Percentiles rank a stretch among this genome's conserved stretches.
Evolutionary conservation across 1,140 invertebrate species (phyloP).

Genomic region (Drosophila eugracilis): DNA sequence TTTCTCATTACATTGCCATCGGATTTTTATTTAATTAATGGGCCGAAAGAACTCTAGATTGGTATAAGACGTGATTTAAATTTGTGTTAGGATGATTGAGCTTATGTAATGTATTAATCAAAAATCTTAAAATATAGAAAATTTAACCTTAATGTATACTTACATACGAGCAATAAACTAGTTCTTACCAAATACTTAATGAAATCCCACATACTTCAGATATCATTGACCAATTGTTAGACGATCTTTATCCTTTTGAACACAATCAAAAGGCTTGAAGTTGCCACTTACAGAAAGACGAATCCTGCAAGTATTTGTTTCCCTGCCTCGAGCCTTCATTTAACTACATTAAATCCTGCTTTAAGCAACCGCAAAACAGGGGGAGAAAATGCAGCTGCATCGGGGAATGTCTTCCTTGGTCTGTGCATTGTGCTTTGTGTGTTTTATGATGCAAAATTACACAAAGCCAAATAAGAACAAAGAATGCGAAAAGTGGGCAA

Average conservation of each 20-base stretch:
- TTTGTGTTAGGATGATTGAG: no score
- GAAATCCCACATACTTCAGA: no score
- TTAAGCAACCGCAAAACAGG: slow-evolving; percentile 43
- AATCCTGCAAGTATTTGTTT: neutral
- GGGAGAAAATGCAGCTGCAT: slow-evolving; percentile 5
- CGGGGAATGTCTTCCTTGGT: slow-evolving; percentile 39
- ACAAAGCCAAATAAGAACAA: slow-evolving; percentile 75
- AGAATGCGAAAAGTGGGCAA: slow-evolving; percentile 40
- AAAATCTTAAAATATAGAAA: no score
- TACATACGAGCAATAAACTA: no score
- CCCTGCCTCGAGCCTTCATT: slow-evolving; percentile 17
- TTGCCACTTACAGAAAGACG: neutral
- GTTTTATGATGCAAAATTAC: slow-evolving; percentile 57
- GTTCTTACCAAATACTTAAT: no score
- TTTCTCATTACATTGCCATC: slow-evolving; percentile 11
- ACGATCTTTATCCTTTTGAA: neutral
- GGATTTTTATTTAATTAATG: slow-evolving; percentile 34
- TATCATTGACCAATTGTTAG: no score
- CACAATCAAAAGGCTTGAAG: neutral
- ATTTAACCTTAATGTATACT: no score
- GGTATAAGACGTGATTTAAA: no score
- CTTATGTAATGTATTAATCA: no score
- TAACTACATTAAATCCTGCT: slow-evolving; percentile 37
- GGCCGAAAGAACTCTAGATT: neutral
- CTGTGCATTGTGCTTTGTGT: slow-evolving; percentile 47